Percentiles rank a stretch among this genome's conserved stretches.
Evolutionary conservation across 2,888 invertebrate genomes (phyloP).

Genomic region (Dorcus parallelipipedus): DNA sequence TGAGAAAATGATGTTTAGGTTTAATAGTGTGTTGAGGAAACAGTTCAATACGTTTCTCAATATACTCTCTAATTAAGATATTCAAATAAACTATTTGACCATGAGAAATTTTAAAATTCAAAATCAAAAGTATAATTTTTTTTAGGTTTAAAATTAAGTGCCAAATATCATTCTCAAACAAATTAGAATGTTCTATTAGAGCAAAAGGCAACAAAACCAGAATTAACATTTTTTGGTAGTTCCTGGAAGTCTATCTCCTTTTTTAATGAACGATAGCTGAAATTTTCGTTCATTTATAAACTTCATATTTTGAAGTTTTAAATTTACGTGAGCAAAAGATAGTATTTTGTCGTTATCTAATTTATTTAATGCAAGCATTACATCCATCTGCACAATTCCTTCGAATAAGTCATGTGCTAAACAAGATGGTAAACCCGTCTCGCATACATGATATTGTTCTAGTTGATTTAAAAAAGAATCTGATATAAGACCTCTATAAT

Average conservation of each 20-base stretch:
- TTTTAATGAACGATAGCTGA: constrained; percentile 8
- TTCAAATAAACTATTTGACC: too few species aligned
- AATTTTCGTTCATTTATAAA: neutral
- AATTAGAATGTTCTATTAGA: neutral
- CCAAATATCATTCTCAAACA: neutral
- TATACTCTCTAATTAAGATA: too few species aligned
- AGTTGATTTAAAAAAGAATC: neutral
- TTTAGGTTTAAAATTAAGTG: too few species aligned
- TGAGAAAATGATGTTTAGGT: too few species aligned
- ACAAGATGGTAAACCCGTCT: constrained; percentile 12
- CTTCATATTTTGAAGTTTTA: neutral
- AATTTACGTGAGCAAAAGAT: constrained; percentile 12
- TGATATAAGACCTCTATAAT: neutral
- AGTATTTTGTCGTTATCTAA: constrained; percentile 9
- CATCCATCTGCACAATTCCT: constrained; percentile 19
- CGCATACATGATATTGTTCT: constrained; percentile 6
- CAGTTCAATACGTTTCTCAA: too few species aligned
- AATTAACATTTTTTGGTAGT: constrained; percentile 5
- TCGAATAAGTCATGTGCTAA: constrained; percentile 22
- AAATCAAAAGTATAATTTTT: too few species aligned
- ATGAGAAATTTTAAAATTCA: neutral
- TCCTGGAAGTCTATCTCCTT: constrained; percentile 14
- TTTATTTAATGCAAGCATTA: constrained; percentile 15
- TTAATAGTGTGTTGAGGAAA: too few species aligned
- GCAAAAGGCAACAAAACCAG: constrained; percentile 8